Evolutionary conservation across 2,888 invertebrate genomes (phyloP), one percentile per base, ranked within the genome.

Genomic region (Trichacis sp.): DNA sequence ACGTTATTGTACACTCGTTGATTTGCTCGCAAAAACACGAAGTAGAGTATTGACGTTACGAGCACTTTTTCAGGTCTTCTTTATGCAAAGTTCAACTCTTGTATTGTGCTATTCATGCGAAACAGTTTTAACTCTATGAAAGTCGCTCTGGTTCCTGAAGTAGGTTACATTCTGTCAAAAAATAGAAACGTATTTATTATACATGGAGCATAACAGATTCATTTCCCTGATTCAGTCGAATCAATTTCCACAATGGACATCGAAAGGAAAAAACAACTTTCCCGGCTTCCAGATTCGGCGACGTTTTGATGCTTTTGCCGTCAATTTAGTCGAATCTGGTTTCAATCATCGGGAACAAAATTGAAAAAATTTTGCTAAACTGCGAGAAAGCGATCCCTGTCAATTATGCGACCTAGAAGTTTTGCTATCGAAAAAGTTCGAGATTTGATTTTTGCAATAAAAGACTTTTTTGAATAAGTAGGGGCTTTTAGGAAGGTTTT

Each of bases 141-240:
- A 67, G 52, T 58, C 49, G 66, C 66, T 62, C 19, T 52, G 12
- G 62, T 59, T 59, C 62, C 46, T 56, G 62, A 66, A 60, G 65
- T 65, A 59, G 66, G 57, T 67, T 67, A 65, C 62, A 67, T 67
- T 67, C 63, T 67, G 62, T 59, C 62, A 67, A 59, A 67, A 63
- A 67, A 67, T 67, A 67, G 66, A 63, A 67, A 67, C 59, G 62
- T 61, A 63, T 67, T 67, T 50, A 63, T 63, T 67, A 67, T 67
- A 67, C 63, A 67, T 67, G 58, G 66, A 67, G 66, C 66, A 67
- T 67, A 67, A 63, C 66, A 55, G 57, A 66, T 55, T 51, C 55
- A 58, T 66, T 62, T 55, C 55, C 61, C 58, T 59, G 59, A 66
- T 58, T 66, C 62, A 59, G 57, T 62, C 54, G 58, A 62, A 66